Conservation (phyloP, 23 tunicate species). For the Ciona savignyi region DNA sequence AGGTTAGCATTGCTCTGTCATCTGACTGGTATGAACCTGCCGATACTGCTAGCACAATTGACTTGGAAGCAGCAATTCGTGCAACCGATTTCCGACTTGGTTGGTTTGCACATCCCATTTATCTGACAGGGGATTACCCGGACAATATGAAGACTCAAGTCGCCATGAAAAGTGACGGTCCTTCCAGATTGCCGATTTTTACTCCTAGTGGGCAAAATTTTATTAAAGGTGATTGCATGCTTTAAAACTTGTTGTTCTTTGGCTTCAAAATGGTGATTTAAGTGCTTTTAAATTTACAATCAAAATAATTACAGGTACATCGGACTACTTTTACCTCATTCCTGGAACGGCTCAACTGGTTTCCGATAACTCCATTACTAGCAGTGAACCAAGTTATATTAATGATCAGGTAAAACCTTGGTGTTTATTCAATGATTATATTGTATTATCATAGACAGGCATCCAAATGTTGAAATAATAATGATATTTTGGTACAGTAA, state of each 20-base stretch:
- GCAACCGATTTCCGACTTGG: constrained; percentile 75
- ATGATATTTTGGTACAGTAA: neutral
- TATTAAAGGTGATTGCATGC: constrained; percentile 43
- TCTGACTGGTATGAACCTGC: constrained; percentile 92
- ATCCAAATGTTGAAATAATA: neutral
- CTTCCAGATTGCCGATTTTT: constrained; percentile 34
- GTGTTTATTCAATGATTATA: neutral
- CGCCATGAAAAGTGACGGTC: constrained; percentile 1
- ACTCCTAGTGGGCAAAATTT: constrained; percentile 32
- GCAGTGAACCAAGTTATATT: constrained; percentile 10
- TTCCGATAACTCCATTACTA: constrained; percentile 1
- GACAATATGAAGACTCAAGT: constrained; percentile 54
- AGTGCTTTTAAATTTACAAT: too few species aligned
- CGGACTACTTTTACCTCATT: constrained; percentile 63
- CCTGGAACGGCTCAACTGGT: constrained; percentile 67
- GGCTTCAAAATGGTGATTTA: too few species aligned
- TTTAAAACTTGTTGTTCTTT: too few species aligned
- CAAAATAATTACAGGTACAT: constrained; percentile 39
- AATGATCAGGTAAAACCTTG: constrained; percentile 33
- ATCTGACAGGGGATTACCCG: constrained; percentile 79
- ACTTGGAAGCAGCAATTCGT: constrained; percentile 65
- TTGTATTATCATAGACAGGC: too few species aligned
- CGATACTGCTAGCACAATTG: constrained; percentile 11
- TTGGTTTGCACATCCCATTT: constrained; percentile 92
- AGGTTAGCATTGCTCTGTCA: constrained; percentile 80